Conservation (phyloP, 1,140 invertebrate genomes). For the Drosophila willistoni region DNA sequence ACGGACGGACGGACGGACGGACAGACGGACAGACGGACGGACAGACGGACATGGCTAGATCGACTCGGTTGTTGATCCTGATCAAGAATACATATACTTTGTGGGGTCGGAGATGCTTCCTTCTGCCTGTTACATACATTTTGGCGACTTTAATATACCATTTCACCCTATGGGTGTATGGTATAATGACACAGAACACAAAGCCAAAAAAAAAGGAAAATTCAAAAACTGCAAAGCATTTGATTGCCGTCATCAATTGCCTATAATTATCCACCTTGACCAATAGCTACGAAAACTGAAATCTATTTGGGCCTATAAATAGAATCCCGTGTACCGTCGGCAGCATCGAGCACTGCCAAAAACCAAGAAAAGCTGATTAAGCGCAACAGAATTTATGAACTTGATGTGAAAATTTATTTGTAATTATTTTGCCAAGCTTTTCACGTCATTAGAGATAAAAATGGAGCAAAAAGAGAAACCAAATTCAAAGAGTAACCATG, state of each 20-base stretch:
- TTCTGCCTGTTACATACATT: too few relatives aligned
- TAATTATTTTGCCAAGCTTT: conserved; percentile 74
- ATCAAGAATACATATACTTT: too few relatives aligned
- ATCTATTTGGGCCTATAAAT: conserved; percentile 51
- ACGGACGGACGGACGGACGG: too few relatives aligned
- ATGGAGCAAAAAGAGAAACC: neutral
- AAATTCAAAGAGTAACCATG: neutral
- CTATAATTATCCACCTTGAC: conserved; percentile 78
- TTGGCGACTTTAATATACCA: too few relatives aligned
- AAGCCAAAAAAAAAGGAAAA: conserved; percentile 24
- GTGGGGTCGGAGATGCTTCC: too few relatives aligned
- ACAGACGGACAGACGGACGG: too few relatives aligned
- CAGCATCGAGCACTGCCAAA: conserved; percentile 43
- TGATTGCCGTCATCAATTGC: conserved; percentile 48
- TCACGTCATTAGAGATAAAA: conserved; percentile 52
- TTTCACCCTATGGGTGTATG: too few relatives aligned
- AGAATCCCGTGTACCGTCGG: conserved; percentile 34
- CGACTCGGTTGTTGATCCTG: too few relatives aligned
- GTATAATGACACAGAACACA: conserved; percentile 16
- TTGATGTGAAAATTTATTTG: conserved; percentile 74
- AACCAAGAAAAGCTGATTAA: conserved; percentile 67
- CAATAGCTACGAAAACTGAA: conserved; percentile 50
- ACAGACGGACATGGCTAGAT: too few relatives aligned
- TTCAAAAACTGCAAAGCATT: conserved; percentile 9
- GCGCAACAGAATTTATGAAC: conserved; percentile 67